These are phyloP conservation scores for Chrysochloris asiatica DNA, from an alignment of 2,113 vertebrate species.

Conservation along the genomic window DNA sequence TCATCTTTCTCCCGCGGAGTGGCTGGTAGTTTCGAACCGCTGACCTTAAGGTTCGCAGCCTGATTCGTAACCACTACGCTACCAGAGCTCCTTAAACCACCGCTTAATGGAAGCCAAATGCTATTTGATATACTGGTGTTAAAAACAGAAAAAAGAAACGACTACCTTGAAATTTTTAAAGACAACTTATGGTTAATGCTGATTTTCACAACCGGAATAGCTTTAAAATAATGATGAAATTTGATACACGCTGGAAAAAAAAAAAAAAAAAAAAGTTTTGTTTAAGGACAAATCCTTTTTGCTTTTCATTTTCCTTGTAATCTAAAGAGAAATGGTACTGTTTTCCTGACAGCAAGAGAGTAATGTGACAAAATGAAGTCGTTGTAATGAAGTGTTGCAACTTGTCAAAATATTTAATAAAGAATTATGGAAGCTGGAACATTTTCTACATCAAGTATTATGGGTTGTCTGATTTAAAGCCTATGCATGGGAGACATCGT, in stretches of 20 bases:
- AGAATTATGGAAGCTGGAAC: conserved; percentile 78
- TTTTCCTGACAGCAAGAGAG: conserved; percentile 78
- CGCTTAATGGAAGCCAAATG: conserved; percentile 65
- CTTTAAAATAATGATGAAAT: conserved; percentile 74
- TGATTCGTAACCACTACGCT: no score
- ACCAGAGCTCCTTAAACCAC: no score
- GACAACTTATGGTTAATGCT: conserved; percentile 58
- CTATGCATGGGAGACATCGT: not conserved
- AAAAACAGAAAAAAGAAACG: conserved; percentile 43
- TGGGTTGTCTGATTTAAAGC: conserved; percentile 65
- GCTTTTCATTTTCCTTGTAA: conserved; percentile 71
- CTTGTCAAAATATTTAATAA: conserved; percentile 86
- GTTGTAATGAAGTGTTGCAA: conserved; percentile 83
- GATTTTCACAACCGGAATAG: conserved; percentile 76
- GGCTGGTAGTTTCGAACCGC: no score
- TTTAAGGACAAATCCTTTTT: conserved; percentile 60
- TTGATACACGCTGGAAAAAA: conserved; percentile 57
- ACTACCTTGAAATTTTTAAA: conserved; percentile 70
- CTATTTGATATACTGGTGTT: conserved; percentile 74
- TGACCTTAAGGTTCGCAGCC: no score
- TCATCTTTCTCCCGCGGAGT: no score
- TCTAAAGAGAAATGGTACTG: conserved; percentile 70
- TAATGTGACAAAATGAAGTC: conserved; percentile 77
- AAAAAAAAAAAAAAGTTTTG: conserved; percentile 60
- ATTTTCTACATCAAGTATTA: conserved; percentile 75